A percentile compares a stretch with the other conserved stretches of the same genome.
phyloP scores from a whole-genome alignment of 2,888 invertebrate species.

The Pristionchus maxplancki region DNA sequence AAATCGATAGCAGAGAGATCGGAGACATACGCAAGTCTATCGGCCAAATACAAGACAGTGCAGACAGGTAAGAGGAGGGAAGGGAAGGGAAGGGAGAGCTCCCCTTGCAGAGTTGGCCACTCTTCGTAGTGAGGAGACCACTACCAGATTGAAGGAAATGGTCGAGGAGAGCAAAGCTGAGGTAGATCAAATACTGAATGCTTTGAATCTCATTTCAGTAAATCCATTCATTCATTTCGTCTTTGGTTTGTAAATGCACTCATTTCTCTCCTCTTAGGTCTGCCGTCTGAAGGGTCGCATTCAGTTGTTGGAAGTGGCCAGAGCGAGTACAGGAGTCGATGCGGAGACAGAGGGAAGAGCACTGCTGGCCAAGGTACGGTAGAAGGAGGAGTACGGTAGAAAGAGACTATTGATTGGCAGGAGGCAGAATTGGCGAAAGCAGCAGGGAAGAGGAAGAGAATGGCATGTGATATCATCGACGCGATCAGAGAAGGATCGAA shows the following conservation, averaged over 20 bases:
- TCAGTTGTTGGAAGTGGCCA: background rate
- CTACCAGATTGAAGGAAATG: background rate
- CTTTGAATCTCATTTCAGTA: background rate
- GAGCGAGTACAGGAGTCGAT: background rate
- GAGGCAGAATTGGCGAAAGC: background rate
- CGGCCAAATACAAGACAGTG: conserved; percentile 37
- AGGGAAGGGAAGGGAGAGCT: background rate
- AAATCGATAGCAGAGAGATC: background rate
- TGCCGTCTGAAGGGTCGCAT: background rate
- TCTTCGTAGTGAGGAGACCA: conserved; percentile 36
- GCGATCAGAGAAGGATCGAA: conserved; percentile 1
- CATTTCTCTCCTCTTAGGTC: background rate
- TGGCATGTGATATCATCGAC: conserved; percentile 45
- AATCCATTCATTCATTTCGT: background rate
- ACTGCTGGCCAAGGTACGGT: conserved; percentile 10
- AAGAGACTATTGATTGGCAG: background rate
- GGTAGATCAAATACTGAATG: background rate
- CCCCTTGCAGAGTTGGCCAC: background rate
- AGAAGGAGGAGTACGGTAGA: background rate
- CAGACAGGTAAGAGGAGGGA: conserved; percentile 34
- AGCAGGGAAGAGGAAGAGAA: conserved; percentile 26
- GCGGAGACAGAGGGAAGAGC: conserved; percentile 14
- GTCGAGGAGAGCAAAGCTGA: conserved; percentile 18
- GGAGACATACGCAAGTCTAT: conserved; percentile 36
- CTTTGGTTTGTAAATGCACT: too few species aligned